Percentiles rank a stretch among this genome's conserved stretches.
phyloP scores from a whole-genome alignment of 2,797 vertebrate species.

The Bovichtus variegatus region DNA sequence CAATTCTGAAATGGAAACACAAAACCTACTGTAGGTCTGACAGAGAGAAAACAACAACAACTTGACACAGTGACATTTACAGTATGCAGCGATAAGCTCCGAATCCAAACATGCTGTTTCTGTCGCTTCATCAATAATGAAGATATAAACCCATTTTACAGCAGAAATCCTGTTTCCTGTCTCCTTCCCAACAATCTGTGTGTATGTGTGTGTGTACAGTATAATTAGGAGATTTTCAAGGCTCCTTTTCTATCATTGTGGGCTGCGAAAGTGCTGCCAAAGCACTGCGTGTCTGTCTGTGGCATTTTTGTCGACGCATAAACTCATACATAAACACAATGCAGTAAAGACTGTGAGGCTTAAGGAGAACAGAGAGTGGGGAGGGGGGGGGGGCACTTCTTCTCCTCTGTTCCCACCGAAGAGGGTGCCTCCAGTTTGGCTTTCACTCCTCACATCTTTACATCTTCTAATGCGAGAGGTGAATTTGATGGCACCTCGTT shows the following conservation, averaged over 20 bases:
- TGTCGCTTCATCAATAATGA: conserved; percentile 30
- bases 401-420: conserved; percentile 32
- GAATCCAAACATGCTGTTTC: conserved; percentile 11
- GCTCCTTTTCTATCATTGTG: conserved; percentile 64
- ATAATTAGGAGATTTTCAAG: conserved; percentile 72
- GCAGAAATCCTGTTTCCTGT: conserved; percentile 41
- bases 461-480: background rate
- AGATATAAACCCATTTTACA: conserved; percentile 41
- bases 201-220: conserved; percentile 34
- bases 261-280: conserved; percentile 65
- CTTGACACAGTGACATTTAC: conserved; percentile 17
- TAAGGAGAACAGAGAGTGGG: conserved; percentile 1
- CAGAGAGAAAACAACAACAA: background rate
- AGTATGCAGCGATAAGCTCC: background rate
- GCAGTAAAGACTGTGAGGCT: conserved; percentile 10
- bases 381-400: conserved; percentile 5
- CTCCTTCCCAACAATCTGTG: conserved; percentile 4
- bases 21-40: background rate
- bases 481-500: background rate
- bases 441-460: conserved; percentile 4
- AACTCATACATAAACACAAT: conserved; percentile 8
- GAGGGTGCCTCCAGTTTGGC: conserved; percentile 19
- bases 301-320: conserved; percentile 44
- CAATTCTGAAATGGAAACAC: background rate
- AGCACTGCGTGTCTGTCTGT: conserved; percentile 48